These are phyloP conservation scores for Mactromeris polynyma DNA, from an alignment of 2,888 invertebrate species.

Conservation along the genomic window DNA sequence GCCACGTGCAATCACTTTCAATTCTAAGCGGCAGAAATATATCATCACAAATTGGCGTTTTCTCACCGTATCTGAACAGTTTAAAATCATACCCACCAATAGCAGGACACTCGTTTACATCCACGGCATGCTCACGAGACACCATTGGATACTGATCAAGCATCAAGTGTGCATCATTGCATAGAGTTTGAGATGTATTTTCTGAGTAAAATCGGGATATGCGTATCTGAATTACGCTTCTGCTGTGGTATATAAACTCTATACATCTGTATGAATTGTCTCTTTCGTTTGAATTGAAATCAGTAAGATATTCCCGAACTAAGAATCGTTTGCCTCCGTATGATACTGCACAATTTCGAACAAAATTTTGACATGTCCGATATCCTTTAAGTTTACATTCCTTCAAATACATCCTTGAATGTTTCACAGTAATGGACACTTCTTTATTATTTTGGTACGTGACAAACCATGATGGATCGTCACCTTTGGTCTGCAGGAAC, in stretches of 20 bases:
- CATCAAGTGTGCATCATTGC: constrained; percentile 57
- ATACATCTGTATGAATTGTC: constrained; percentile 55
- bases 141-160: constrained; percentile 66
- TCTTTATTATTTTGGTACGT: constrained; percentile 56
- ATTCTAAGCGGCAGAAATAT: constrained; percentile 67
- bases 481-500: constrained; percentile 60
- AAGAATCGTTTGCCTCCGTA: constrained; percentile 51
- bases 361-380: constrained; percentile 31
- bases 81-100: constrained; percentile 67
- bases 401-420: constrained; percentile 53
- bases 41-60: constrained; percentile 61
- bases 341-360: constrained; percentile 48
- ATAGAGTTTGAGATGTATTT: constrained; percentile 39
- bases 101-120: constrained; percentile 54
- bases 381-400: constrained; percentile 46
- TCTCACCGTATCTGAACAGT: constrained; percentile 53
- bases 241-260: constrained; percentile 58
- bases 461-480: constrained; percentile 61
- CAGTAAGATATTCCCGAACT: constrained; percentile 48
- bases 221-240: constrained; percentile 64
- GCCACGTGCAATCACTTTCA: constrained; percentile 63
- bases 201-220: constrained; percentile 44
- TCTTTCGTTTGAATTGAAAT: neutral
- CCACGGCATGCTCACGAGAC: constrained; percentile 54
- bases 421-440: constrained; percentile 53